Evolutionary conservation across 2,113 vertebrate species (phyloP).

Genomic region (Perca schrenkii): DNA sequence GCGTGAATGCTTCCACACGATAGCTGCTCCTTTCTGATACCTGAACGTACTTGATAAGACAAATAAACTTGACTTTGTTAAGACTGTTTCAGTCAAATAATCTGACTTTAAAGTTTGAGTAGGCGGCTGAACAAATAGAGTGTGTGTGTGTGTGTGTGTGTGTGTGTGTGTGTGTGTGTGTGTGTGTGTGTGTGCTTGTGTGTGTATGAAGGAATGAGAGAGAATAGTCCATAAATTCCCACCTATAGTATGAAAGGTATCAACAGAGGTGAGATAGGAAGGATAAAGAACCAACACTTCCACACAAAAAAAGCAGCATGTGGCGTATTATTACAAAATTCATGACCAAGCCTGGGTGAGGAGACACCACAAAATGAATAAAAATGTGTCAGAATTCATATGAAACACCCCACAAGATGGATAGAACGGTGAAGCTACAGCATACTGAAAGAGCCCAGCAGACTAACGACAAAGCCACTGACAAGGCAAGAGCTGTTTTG

Average conservation of each 20-base stretch:
- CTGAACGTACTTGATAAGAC: constrained; percentile 50
- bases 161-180: not conserved
- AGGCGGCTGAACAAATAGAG: not conserved
- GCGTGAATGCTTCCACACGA: constrained; percentile 82
- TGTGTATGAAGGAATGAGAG: constrained; percentile 19
- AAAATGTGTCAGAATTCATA: constrained; percentile 37
- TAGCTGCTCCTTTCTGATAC: constrained; percentile 61
- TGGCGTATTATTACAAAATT: constrained; percentile 48
- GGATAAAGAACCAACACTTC: constrained; percentile 42
- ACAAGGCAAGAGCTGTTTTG: constrained; percentile 15
- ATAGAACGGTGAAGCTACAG: constrained; percentile 29
- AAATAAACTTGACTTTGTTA: constrained; percentile 42
- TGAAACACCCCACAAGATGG: constrained; percentile 45
- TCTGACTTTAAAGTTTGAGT: constrained; percentile 25
- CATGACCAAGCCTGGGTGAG: constrained; percentile 18
- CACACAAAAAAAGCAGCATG: constrained; percentile 16
- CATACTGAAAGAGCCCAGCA: constrained; percentile 29
- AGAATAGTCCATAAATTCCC: constrained; percentile 20
- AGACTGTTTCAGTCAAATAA: constrained; percentile 37
- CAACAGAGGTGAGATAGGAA: constrained; percentile 44
- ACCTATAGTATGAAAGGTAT: constrained; percentile 21
- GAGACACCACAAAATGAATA: constrained; percentile 44
- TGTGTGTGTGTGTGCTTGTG: constrained; percentile 9
- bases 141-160: constrained; percentile 24
- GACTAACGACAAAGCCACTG: constrained; percentile 34